Evolutionary conservation across 2,888 invertebrate species (phyloP), one percentile per base, ranked within the genome.

Genomic region (Perithous albicinctus): DNA sequence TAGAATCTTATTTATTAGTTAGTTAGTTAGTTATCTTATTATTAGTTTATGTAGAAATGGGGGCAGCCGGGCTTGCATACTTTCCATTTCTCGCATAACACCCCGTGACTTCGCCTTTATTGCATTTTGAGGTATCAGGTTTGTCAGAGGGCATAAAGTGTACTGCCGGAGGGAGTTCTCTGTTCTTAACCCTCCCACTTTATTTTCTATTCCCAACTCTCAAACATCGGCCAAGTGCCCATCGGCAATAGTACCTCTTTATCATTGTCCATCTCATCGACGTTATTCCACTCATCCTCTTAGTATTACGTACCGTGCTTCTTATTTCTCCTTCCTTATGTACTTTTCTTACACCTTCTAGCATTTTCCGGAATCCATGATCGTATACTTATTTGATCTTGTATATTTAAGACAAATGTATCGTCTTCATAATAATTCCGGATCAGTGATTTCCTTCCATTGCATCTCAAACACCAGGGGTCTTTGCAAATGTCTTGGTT

Each of bases 61-160:
- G 29, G 29, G 29, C 5, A 29, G 29, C 29, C 29, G 10, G 10
- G 2, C 51, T 20, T 3, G 23, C 8, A 23, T 51, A 12, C 10
- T 23, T 51, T 23, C 51, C 2, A 23, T 8, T 20, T 20, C 18
- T 7, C 10, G n/a, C 29, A 54, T 1, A 12, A 0, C 48, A 32
- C 1, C 32, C 26, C 20, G 29, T 32, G 75, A 79, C 73, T 80
- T 74, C 64, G 66, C 79, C 77, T 83, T 85, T 86, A 87, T 86
- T 85, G 85, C 83, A 69, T 86, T 85, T 85, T 43, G 78, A 80
- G 81, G 80, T 83, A 86, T 87, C 41, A 38, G 69, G 54, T 69
- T 69, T 54, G 38, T 38, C 35, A 38, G 15, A 54, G 51, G 38
- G 69, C 51, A 54, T 35, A 51, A 20, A 20, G 3, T 81, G 86